These are phyloP conservation scores for Ormyrus thymus DNA, from an alignment of 2,888 invertebrate genomes.

Conservation along the genomic window DNA sequence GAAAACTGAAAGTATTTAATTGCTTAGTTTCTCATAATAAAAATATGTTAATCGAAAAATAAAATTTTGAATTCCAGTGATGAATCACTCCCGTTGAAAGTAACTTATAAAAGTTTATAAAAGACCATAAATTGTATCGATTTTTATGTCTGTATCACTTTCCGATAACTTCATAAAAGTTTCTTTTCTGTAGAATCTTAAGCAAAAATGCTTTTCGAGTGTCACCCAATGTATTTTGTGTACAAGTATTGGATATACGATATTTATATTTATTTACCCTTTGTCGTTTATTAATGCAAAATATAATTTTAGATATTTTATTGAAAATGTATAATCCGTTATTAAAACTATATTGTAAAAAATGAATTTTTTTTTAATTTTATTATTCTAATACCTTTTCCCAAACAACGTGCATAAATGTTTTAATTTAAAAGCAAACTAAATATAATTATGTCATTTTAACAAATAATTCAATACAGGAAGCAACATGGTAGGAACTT, in stretches of 20 bases:
- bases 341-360: slow-evolving; percentile 49
- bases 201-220: slow-evolving; percentile 1
- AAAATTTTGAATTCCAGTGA: slow-evolving; percentile 37
- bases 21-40: background rate
- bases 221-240: slow-evolving; percentile 33
- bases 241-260: slow-evolving; percentile 46
- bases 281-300: slow-evolving; percentile 34
- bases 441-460: slow-evolving; percentile 6
- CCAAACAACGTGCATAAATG: slow-evolving; percentile 36
- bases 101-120: too few relatives aligned
- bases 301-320: slow-evolving; percentile 45
- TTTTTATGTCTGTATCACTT: too few relatives aligned
- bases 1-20: slow-evolving; percentile 2
- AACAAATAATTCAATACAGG: slow-evolving; percentile 17
- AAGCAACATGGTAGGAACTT: slow-evolving; percentile 43
- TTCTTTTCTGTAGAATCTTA: background rate
- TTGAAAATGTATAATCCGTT: slow-evolving; percentile 44
- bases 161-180: too few relatives aligned
- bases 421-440: slow-evolving; percentile 23
- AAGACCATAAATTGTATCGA: too few relatives aligned
- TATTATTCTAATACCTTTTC: slow-evolving; percentile 38
- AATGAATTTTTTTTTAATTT: slow-evolving; percentile 32
- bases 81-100: background rate
- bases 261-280: slow-evolving; percentile 48
- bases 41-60: slow-evolving; percentile 23